A percentile compares a stretch with the other conserved stretches of the same genome.
phyloP scores from a whole-genome alignment of 2,888 invertebrate genomes.

The Bimastos eiseni region DNA sequence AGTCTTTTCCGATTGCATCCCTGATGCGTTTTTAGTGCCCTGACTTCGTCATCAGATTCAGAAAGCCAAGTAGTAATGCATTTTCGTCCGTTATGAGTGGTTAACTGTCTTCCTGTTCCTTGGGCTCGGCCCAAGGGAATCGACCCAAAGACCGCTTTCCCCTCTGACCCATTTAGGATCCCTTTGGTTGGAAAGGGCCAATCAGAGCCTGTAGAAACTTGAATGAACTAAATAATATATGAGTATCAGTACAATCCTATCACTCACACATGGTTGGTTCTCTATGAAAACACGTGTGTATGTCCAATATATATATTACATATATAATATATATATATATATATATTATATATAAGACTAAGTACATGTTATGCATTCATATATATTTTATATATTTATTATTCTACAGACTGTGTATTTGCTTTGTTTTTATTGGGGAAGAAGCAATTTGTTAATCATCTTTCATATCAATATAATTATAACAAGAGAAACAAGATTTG shows the following conservation, averaged over 20 bases:
- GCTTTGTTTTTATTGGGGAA: background rate
- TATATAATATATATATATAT: background rate
- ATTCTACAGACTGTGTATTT: no score
- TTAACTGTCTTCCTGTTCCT: background rate
- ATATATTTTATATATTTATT: no score
- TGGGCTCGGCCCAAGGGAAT: background rate
- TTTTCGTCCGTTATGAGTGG: background rate
- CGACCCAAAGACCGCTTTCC: background rate
- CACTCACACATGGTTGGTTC: no score
- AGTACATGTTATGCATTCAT: no score
- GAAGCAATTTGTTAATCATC: background rate
- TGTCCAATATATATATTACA: background rate
- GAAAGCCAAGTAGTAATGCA: background rate
- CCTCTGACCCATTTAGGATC: background rate
- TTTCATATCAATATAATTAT: background rate
- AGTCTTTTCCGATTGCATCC: background rate
- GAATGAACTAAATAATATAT: no score
- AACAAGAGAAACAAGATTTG: background rate
- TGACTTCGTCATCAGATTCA: background rate
- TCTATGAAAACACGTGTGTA: background rate
- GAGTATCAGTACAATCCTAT: no score
- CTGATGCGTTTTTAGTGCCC: background rate
- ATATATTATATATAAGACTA: no score
- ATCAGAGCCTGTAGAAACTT: background rate
- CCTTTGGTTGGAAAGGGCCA: background rate